Evolutionary conservation across 2,888 invertebrate genomes (phyloP).

Genomic region (Conomelus anceps): DNA sequence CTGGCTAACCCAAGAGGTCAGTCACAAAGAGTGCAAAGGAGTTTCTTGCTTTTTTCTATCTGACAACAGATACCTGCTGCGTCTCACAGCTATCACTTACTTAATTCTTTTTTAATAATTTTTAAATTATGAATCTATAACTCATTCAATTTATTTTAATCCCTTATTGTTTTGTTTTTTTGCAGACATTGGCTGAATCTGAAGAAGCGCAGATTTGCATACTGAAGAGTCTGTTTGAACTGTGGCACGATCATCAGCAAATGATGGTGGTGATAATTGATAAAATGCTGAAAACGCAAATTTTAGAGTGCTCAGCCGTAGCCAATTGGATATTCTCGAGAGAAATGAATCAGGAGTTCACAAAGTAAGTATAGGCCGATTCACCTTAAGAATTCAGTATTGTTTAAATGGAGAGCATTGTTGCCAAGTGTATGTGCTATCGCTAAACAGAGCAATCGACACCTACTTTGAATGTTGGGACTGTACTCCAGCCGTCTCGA

Average conservation of each 20-base stretch:
- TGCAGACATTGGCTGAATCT: conserved; percentile 78
- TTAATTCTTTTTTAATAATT: no score
- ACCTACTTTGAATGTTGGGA: no score
- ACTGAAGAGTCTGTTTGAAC: conserved; percentile 81
- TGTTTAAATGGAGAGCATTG: no score
- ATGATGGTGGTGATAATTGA: conserved; percentile 95
- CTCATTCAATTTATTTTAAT: background rate
- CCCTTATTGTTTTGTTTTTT: no score
- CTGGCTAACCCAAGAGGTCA: no score
- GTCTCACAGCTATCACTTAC: no score
- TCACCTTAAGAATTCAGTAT: background rate
- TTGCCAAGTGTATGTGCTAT: no score
- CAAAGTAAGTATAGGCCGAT: conserved; percentile 48
- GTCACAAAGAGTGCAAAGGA: no score
- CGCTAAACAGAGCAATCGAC: no score
- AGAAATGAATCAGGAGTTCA: conserved; percentile 86
- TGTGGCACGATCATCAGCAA: conserved; percentile 95
- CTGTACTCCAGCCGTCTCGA: no score
- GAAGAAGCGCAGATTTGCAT: conserved; percentile 95
- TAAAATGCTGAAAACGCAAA: conserved; percentile 94
- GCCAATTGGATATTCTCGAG: conserved; percentile 97
- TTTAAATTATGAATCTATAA: background rate
- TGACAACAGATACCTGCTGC: no score
- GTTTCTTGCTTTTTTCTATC: no score
- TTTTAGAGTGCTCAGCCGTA: conserved; percentile 93